These are phyloP conservation scores for Drosophila gaucha DNA, from an alignment of 2,888 invertebrate species.

Conservation along the genomic window DNA sequence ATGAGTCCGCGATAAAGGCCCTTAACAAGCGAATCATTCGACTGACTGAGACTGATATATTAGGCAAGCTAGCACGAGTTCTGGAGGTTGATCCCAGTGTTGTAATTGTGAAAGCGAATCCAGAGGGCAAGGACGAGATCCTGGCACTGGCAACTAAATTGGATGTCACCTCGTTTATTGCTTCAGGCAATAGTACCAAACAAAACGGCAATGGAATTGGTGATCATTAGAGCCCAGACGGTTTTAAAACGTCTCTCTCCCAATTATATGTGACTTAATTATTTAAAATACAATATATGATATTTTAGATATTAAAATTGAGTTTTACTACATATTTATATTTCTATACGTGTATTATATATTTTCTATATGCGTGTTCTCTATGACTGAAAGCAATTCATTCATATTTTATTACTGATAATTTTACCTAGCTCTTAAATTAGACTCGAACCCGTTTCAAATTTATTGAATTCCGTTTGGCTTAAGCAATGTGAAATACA, in stretches of 20 bases:
- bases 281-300: slow-evolving; percentile 4
- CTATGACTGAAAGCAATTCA: no score
- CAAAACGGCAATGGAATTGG: slow-evolving; percentile 53
- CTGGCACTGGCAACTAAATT: slow-evolving; percentile 89
- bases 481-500: background rate
- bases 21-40: slow-evolving; percentile 90
- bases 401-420: no score
- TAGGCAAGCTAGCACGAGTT: slow-evolving; percentile 91
- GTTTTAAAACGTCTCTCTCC: background rate
- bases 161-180: slow-evolving; percentile 88
- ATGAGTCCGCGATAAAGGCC: slow-evolving; percentile 87
- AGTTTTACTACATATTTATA: background rate
- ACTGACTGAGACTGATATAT: slow-evolving; percentile 87
- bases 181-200: slow-evolving; percentile 56
- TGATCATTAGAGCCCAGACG: slow-evolving; percentile 8
- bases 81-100: slow-evolving; percentile 93
- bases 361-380: no score
- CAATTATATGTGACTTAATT: background rate
- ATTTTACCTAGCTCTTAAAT: background rate
- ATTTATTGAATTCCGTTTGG: no score
- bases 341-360: no score
- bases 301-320: slow-evolving; percentile 7
- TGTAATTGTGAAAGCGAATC: slow-evolving; percentile 85
- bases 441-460: no score
- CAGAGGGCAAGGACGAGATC: slow-evolving; percentile 86